Evolutionary conservation across 2,888 invertebrate genomes (phyloP).

Genomic region (Cetonia aurata): DNA sequence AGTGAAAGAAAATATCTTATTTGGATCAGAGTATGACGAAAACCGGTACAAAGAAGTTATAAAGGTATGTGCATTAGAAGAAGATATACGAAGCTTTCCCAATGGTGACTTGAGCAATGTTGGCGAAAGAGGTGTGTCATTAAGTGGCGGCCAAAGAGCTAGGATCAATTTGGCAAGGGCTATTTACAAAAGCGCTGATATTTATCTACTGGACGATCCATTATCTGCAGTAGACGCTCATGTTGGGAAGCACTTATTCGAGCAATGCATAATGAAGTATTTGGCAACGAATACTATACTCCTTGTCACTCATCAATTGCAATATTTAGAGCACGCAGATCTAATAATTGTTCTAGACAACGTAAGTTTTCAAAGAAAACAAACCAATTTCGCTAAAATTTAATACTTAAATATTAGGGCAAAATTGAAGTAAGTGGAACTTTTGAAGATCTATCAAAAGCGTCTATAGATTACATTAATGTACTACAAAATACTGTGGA

Average conservation of each 20-base stretch:
- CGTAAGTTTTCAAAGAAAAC: constrained; percentile 57
- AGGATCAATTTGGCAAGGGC: constrained; percentile 82
- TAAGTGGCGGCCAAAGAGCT: constrained; percentile 86
- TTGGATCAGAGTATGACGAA: constrained; percentile 69
- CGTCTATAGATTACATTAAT: constrained; percentile 62
- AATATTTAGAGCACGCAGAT: constrained; percentile 71
- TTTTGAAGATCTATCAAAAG: constrained; percentile 58
- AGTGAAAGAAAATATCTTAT: constrained; percentile 76
- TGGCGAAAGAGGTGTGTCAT: constrained; percentile 79
- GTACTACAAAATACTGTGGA: too few species aligned
- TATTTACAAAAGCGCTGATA: constrained; percentile 79
- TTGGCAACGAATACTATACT: constrained; percentile 72
- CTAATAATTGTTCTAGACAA: constrained; percentile 69
- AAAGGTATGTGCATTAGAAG: constrained; percentile 71
- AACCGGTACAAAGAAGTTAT: constrained; percentile 67
- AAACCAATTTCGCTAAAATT: background rate
- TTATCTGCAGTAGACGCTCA: constrained; percentile 82
- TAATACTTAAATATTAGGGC: constrained; percentile 64
- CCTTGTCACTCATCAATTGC: constrained; percentile 79
- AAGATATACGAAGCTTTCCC: constrained; percentile 74
- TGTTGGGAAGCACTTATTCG: constrained; percentile 81
- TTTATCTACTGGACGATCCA: constrained; percentile 84
- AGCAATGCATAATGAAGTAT: constrained; percentile 74
- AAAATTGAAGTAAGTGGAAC: constrained; percentile 59
- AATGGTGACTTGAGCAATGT: constrained; percentile 67